Evolutionary conservation across 2,888 invertebrate species (phyloP).

Genomic region (Dasysyrphus albostriatus): DNA sequence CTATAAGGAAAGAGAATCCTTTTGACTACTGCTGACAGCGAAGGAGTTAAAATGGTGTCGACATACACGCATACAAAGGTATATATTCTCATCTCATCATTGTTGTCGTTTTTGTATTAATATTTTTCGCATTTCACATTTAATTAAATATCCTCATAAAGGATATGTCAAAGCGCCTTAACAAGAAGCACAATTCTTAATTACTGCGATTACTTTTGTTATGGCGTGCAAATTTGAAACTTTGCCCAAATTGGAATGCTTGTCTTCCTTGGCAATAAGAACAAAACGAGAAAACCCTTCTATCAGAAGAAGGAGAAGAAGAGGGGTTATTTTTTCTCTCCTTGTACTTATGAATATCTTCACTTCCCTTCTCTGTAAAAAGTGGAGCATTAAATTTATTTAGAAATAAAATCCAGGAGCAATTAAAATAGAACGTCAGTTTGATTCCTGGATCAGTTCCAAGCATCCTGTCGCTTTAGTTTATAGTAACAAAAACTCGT

Average conservation of each 20-base stretch:
- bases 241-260: slow-evolving; percentile 58
- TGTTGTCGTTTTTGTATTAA: slow-evolving; percentile 40
- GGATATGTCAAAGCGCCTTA: slow-evolving; percentile 66
- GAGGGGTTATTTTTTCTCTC: slow-evolving; percentile 5
- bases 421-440: slow-evolving; percentile 68
- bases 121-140: slow-evolving; percentile 69
- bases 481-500: not conserved
- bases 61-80: not conserved
- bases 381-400: slow-evolving; percentile 63
- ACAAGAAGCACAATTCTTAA: slow-evolving; percentile 54
- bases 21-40: slow-evolving; percentile 58
- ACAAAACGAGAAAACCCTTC: slow-evolving; percentile 5
- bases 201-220: slow-evolving; percentile 72
- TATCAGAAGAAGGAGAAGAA: not conserved
- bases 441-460: slow-evolving; percentile 63
- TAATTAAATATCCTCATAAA: slow-evolving; percentile 66
- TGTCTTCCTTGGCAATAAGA: slow-evolving; percentile 36
- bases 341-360: not conserved
- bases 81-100: not conserved
- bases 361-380: not conserved
- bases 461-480: slow-evolving; percentile 13
- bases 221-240: slow-evolving; percentile 69
- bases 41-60: slow-evolving; percentile 46
- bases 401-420: slow-evolving; percentile 69
- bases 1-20: slow-evolving; percentile 26